Percentiles rank a stretch among this genome's conserved stretches.
These are phyloP conservation scores for Chaetophractus vellerosus DNA, from an alignment of 2,797 vertebrate species.

Conservation along the genomic window DNA sequence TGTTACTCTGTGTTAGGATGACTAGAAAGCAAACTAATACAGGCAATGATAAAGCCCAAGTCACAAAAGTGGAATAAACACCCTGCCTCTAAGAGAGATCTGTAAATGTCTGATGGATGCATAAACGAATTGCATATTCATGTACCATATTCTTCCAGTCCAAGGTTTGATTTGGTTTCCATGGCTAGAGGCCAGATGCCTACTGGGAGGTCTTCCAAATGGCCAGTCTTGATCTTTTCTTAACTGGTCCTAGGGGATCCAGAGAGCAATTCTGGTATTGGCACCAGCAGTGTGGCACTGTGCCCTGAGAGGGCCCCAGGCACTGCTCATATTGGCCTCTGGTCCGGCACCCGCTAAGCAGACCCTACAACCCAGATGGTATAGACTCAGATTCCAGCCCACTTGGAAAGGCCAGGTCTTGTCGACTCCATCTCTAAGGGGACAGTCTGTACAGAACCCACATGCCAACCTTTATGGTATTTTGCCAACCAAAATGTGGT, in stretches of 20 bases:
- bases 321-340: slow-evolving; percentile 47
- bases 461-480: slow-evolving; percentile 55
- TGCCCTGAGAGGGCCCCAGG: slow-evolving; percentile 42
- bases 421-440: slow-evolving; percentile 70
- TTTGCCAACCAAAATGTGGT: slow-evolving; percentile 71
- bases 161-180: slow-evolving; percentile 71
- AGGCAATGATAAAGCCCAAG: not conserved
- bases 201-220: slow-evolving; percentile 76
- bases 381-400: slow-evolving; percentile 60
- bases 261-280: slow-evolving; percentile 73
- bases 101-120: slow-evolving; percentile 30
- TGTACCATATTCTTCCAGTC: slow-evolving; percentile 48
- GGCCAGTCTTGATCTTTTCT: slow-evolving; percentile 79
- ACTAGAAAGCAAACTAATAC: not conserved
- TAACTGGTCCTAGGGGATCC: slow-evolving; percentile 69
- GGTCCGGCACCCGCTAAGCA: not conserved
- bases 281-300: slow-evolving; percentile 49
- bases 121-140: slow-evolving; percentile 43
- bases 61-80: not conserved
- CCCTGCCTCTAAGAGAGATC: not conserved
- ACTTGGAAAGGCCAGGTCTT: slow-evolving; percentile 52
- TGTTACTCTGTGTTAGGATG: not conserved
- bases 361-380: slow-evolving; percentile 70
- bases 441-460: slow-evolving; percentile 11
- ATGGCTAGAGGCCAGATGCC: slow-evolving; percentile 71